Evolutionary conservation across 2,113 vertebrate genomes (phyloP).

Genomic region (Mormyrus lacerda): DNA sequence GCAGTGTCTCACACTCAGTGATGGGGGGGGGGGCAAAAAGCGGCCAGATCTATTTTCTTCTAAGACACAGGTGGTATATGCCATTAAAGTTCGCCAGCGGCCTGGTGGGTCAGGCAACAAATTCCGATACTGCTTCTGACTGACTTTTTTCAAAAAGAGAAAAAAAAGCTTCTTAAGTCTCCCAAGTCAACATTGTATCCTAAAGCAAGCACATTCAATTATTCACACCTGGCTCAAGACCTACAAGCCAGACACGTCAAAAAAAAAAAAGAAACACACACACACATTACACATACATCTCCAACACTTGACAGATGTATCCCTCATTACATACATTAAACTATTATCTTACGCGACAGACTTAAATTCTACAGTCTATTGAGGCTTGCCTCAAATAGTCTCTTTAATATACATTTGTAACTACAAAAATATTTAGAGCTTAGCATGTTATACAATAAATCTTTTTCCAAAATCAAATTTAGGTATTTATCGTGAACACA

Average conservation of each 20-base stretch:
- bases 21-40: slow-evolving; percentile 23
- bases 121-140: neutral
- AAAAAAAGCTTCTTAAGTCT: neutral
- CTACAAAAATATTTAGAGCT: neutral
- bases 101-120: neutral
- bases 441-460: neutral
- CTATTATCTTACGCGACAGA: neutral
- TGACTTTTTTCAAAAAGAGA: neutral
- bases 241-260: neutral
- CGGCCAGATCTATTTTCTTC: slow-evolving; percentile 13
- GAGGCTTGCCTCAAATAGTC: neutral
- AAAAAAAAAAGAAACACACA: neutral
- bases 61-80: slow-evolving; percentile 3
- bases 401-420: neutral
- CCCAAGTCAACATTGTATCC: neutral
- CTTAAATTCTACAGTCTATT: neutral
- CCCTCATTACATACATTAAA: neutral
- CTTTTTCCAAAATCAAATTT: neutral
- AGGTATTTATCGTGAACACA: neutral
- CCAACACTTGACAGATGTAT: neutral
- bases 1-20: slow-evolving; percentile 37
- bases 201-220: neutral
- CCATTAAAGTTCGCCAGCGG: neutral
- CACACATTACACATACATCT: neutral
- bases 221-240: neutral